phyloP scores from a whole-genome alignment of 1,140 invertebrate genomes.

The Wasmannia auropunctata region DNA sequence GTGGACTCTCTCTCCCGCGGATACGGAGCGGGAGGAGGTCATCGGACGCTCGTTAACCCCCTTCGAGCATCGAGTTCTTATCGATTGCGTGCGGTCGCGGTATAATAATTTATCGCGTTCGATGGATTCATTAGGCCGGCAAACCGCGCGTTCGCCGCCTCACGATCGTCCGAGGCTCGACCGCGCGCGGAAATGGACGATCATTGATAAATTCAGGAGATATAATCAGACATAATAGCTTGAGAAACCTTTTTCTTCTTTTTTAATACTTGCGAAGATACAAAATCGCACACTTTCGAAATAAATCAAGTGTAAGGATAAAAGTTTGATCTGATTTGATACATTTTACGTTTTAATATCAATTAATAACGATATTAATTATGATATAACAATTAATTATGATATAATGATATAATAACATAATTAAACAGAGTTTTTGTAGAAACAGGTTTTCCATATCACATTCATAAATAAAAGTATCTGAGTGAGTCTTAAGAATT shows the following conservation, averaged over 20 bases:
- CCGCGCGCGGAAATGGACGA: background rate
- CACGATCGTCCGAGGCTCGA: background rate
- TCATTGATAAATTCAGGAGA: slow-evolving; percentile 21
- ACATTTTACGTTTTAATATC: background rate
- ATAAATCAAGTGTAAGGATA: too few relatives aligned
- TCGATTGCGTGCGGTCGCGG: slow-evolving; percentile 46
- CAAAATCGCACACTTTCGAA: background rate
- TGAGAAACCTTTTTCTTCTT: background rate
- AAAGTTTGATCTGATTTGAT: background rate
- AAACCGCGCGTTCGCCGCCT: slow-evolving; percentile 32
- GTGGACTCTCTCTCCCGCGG: background rate
- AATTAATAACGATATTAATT: background rate
- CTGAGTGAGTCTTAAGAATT: background rate
- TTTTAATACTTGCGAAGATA: background rate
- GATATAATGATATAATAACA: background rate
- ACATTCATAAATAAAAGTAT: background rate
- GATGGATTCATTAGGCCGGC: slow-evolving; percentile 58
- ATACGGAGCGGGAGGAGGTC: slow-evolving; percentile 21
- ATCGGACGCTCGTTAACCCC: slow-evolving; percentile 56
- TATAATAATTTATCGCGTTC: slow-evolving; percentile 56
- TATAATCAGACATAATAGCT: background rate
- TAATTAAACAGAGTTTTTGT: background rate
- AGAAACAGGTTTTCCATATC: too few relatives aligned
- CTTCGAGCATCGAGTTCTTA: slow-evolving; percentile 55
- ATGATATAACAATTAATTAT: background rate